Evolutionary conservation across 2,113 vertebrate species (phyloP), one percentile per base, ranked within the genome.

Genomic region (Pomatorhinus ruficollis): DNA sequence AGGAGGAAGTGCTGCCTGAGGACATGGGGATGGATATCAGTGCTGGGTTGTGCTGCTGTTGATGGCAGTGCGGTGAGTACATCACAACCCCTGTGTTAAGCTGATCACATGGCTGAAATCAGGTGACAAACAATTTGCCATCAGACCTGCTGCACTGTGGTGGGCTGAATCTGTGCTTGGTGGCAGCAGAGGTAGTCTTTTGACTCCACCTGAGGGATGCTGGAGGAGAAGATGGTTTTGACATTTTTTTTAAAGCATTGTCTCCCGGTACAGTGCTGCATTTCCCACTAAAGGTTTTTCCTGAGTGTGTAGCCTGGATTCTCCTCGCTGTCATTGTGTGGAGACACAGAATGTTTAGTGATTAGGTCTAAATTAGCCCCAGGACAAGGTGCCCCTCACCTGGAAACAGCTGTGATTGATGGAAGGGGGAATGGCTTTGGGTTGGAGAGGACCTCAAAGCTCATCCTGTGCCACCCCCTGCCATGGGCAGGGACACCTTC

Each of bases 241-340:
- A 7, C 6, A 2, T 16, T 35, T 66, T 77, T 72, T 72, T 35
- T 21, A 61, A 65, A 60, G 11, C 14, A 16, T 31, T 5, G 1
- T 22, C 42, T 79, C 30, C 25, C 3, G 2, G 20, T 15, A 6
- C 0, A 0, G 31, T 50, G 31, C 37, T 91, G 83, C 20, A 40
- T 24, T 68, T 77, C 59, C 23, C 39, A 18, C 33, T 47, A 3
- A 63, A 60, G n/a, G 5, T 18, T 71, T 85, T 61, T 30, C 33
- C 20, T 15, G n/a, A 42, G 5, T 9, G 11, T 42, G 75, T 24
- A 39, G 35, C 30, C 54, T 47, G 50, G 14, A 11, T 82, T 82
- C 40, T 42, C 49, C 39, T 64, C 22, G 12, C 24, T 40, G 17
- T 30, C 37, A 2, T 23, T 25, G 37, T 39, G 30, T 54, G 57